phyloP scores from a whole-genome alignment of 2,113 vertebrate species.

The Haemorhous mexicanus region DNA sequence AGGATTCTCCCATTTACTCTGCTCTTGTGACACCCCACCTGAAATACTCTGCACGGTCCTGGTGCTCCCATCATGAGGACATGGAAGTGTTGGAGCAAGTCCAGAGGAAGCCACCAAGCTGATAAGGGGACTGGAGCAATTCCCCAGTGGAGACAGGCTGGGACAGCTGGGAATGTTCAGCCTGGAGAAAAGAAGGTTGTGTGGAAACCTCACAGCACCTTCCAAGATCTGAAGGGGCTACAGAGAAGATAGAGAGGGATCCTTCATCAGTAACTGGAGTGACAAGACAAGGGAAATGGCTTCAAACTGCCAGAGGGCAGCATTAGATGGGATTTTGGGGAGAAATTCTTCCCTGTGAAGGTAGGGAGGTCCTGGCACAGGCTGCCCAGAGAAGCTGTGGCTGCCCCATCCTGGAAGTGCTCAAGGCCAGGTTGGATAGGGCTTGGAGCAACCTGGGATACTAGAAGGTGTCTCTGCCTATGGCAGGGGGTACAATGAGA shows the following conservation, averaged over 20 bases:
- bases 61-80: background rate
- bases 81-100: background rate
- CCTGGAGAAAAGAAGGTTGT: background rate
- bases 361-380: background rate
- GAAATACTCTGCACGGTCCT: background rate
- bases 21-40: background rate
- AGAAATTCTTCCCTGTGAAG: background rate
- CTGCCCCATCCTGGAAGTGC: background rate
- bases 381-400: background rate
- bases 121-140: background rate
- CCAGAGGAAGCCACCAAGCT: background rate
- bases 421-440: accelerated
- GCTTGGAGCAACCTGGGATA: background rate
- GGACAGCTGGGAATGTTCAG: background rate
- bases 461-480: background rate
- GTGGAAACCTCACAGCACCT: background rate
- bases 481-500: background rate
- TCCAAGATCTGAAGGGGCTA: background rate
- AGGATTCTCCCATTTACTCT: background rate
- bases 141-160: background rate
- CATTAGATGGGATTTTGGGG: accelerated
- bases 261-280: background rate
- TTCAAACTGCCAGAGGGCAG: background rate
- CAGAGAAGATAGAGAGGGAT: background rate
- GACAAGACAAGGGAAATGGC: background rate